These are phyloP conservation scores for Upupa epops DNA, from an alignment of 2,113 vertebrate genomes.

Conservation along the genomic window DNA sequence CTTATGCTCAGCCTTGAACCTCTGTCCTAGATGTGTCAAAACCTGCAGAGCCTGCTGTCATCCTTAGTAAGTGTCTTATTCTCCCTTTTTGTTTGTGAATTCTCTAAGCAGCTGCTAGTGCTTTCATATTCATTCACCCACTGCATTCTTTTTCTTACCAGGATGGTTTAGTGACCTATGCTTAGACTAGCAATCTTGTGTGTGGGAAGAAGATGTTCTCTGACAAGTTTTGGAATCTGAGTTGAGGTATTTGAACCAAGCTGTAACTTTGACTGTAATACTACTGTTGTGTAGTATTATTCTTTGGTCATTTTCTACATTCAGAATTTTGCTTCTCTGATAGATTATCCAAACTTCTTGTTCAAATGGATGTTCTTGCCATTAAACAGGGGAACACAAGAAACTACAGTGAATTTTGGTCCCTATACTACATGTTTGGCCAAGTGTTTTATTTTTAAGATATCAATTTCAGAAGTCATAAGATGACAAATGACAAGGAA, in stretches of 20 bases:
- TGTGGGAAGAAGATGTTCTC: background rate
- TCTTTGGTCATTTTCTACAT: background rate
- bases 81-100: background rate
- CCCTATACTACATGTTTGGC: background rate
- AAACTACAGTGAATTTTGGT: background rate
- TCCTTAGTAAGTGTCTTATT: background rate
- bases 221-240: background rate
- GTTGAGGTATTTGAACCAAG: background rate
- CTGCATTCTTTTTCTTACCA: background rate
- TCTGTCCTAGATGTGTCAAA: background rate
- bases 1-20: background rate
- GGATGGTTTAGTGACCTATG: background rate
- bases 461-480: background rate
- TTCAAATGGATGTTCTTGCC: background rate
- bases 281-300: background rate
- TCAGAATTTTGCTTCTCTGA: background rate
- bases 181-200: background rate
- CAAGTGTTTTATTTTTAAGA: background rate
- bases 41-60: background rate
- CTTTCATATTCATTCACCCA: background rate
- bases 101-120: background rate
- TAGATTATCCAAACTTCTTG: background rate
- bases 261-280: background rate
- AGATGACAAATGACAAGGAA: background rate
- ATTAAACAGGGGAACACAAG: background rate